phyloP scores from a whole-genome alignment of 2,888 invertebrate species.

The Apamea monoglypha region DNA sequence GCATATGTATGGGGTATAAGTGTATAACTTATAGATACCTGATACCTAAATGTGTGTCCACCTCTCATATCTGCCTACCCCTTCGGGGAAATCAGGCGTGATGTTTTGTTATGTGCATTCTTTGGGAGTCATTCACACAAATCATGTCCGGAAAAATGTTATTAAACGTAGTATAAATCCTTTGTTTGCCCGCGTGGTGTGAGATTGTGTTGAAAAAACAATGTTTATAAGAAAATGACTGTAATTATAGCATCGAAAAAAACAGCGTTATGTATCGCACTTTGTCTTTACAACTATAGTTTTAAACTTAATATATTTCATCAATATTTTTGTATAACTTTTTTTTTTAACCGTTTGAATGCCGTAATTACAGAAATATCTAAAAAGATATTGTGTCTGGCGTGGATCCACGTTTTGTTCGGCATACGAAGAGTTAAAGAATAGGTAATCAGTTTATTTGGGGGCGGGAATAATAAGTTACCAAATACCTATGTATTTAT shows the following conservation, averaged over 20 bases:
- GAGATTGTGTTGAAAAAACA: slow-evolving; percentile 12
- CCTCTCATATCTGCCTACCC: no score
- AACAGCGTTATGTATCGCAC: slow-evolving; percentile 48
- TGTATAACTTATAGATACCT: no score
- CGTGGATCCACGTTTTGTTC: no score
- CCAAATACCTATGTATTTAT: slow-evolving; percentile 12
- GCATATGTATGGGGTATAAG: no score
- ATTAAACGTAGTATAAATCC: not conserved
- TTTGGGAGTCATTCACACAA: no score
- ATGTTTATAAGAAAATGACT: slow-evolving; percentile 31
- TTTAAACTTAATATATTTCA: not conserved
- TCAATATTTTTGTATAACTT: not conserved
- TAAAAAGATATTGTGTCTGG: no score
- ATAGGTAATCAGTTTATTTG: not conserved
- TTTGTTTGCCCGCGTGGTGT: not conserved
- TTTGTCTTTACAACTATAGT: slow-evolving; percentile 16
- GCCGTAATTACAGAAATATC: no score
- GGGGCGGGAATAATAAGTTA: slow-evolving; percentile 26
- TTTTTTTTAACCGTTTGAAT: no score
- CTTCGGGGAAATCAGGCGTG: no score
- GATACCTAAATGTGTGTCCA: no score
- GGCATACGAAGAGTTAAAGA: not conserved
- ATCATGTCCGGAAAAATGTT: no score
- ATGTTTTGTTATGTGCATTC: no score
- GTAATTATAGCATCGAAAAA: slow-evolving; percentile 12